Conservation (phyloP, 2,113 vertebrate species). For the Astatoreochromis straeleni region DNA sequence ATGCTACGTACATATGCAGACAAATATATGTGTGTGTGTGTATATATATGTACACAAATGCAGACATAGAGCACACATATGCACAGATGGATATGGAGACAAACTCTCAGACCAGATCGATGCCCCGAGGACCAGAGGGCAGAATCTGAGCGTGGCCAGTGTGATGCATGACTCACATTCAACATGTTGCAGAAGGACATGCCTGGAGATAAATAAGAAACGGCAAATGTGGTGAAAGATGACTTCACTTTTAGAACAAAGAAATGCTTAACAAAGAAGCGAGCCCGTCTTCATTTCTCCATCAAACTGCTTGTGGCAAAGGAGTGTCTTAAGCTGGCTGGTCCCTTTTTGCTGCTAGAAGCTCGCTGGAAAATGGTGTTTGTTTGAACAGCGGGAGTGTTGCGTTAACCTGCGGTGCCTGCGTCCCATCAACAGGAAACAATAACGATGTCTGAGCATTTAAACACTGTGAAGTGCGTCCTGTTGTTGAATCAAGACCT, state of each 20-base stretch:
- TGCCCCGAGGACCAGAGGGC: neutral
- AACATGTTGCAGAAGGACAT: constrained; percentile 21
- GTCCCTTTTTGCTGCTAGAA: neutral
- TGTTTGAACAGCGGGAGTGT: neutral
- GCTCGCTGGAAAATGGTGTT: neutral
- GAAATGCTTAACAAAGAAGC: neutral
- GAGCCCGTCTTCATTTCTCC: constrained; percentile 10
- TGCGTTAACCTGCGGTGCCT: neutral
- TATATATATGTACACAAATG: neutral
- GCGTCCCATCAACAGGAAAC: neutral
- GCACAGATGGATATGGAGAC: too few relatives aligned
- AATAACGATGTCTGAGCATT: neutral
- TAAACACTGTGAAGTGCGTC: neutral
- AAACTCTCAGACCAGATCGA: neutral
- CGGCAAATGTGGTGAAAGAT: constrained; percentile 21
- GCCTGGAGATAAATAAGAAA: constrained; percentile 34
- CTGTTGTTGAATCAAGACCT: constrained; percentile 2
- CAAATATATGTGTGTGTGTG: neutral
- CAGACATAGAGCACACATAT: neutral
- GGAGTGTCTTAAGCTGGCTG: neutral
- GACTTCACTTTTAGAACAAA: neutral
- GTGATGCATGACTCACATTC: constrained; percentile 35
- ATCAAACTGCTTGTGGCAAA: constrained; percentile 18
- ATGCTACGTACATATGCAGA: neutral
- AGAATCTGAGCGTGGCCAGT: neutral